Percentiles rank a stretch among this genome's conserved stretches.
phyloP scores from a whole-genome alignment of 2,797 vertebrate species.

The Coreius guichenoti region DNA sequence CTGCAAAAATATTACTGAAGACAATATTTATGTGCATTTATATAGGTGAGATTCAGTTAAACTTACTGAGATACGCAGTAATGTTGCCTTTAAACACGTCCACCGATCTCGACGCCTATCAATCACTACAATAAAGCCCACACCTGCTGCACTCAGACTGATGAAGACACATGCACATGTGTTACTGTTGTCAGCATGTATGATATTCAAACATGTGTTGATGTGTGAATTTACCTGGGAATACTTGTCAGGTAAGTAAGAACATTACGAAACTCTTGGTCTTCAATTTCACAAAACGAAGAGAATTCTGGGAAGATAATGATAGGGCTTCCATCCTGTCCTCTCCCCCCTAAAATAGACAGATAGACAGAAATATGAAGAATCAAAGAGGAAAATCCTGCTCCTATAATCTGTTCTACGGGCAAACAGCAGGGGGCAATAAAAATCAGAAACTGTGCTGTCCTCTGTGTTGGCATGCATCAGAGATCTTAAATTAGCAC shows the following conservation, averaged over 20 bases:
- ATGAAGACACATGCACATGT: conserved; percentile 52
- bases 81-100: conserved; percentile 91
- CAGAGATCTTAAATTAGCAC: conserved; percentile 14
- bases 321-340: conserved; percentile 86
- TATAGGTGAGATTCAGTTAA: conserved; percentile 14
- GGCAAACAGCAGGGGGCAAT: conserved; percentile 54
- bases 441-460: conserved; percentile 23
- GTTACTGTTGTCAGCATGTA: conserved; percentile 14
- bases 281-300: conserved; percentile 85
- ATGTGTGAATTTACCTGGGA: conserved; percentile 81
- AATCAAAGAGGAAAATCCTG: background rate
- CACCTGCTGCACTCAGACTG: conserved; percentile 88
- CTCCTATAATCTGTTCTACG: background rate
- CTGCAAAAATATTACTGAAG: background rate
- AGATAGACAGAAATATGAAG: background rate
- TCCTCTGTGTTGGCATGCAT: conserved; percentile 28
- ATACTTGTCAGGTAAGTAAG: conserved; percentile 90
- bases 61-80: conserved; percentile 94
- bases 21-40: background rate
- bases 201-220: background rate
- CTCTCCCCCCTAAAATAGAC: conserved; percentile 83
- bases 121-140: conserved; percentile 95
- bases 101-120: conserved; percentile 96
- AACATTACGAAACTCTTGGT: conserved; percentile 90
- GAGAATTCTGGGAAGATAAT: conserved; percentile 94